Percentiles rank a stretch among this genome's conserved stretches.
Conservation (phyloP, 1,140 invertebrate genomes). For the Gyrodactylus bullatarudis region DNA sequence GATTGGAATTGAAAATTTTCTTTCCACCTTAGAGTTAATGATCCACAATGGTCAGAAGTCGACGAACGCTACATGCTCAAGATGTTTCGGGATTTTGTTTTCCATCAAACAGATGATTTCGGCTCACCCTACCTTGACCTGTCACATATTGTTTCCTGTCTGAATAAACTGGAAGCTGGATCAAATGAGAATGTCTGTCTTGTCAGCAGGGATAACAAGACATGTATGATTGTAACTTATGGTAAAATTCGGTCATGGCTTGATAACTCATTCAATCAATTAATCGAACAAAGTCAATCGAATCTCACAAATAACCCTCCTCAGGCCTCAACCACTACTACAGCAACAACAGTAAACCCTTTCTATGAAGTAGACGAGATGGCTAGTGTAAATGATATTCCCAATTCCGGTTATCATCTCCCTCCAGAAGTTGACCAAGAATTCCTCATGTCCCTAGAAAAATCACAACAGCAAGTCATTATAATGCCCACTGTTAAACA, state of each 20-base stretch:
- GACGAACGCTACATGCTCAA: conserved; percentile 88
- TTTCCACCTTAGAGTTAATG: conserved; percentile 23
- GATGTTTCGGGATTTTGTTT: conserved; percentile 76
- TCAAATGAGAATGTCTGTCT: conserved; percentile 63
- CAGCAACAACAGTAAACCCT: no score
- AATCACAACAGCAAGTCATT: no score
- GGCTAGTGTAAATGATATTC: no score
- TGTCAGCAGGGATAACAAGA: conserved; percentile 40
- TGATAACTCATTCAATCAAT: neutral
- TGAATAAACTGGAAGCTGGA: conserved; percentile 54
- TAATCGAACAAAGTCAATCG: neutral
- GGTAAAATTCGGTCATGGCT: neutral
- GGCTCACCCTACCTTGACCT: conserved; percentile 75
- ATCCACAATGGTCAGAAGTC: conserved; percentile 72
- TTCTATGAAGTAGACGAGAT: no score
- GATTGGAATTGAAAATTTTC: no score
- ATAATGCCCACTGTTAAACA: no score
- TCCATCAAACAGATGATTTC: conserved; percentile 56
- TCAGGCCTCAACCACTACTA: no score
- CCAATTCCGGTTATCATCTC: no score
- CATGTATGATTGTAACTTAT: neutral
- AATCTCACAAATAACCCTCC: no score
- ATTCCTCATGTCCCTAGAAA: no score
- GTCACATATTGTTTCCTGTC: conserved; percentile 57
- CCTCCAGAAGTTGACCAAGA: no score